Base-by-base conservation (phyloP, 2,797 vertebrate species). In the Nasua narica region DNA sequence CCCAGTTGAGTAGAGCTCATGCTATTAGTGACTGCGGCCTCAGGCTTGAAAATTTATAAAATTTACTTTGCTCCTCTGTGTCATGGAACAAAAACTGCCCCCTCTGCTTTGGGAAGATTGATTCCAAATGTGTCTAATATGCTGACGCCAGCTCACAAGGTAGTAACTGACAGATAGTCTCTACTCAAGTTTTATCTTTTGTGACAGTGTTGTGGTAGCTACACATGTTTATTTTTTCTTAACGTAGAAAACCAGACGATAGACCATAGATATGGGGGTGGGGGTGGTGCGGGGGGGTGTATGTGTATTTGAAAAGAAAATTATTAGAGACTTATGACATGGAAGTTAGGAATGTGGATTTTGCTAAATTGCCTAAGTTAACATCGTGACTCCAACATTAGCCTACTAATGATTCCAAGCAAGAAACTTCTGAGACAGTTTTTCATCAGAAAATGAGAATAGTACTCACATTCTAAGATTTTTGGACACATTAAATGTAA, bases 41-140 rank as follows among this genome's bases (percentile, higher is more conserved):
- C 48, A 58, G 74, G 91, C 86, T 95, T 94, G 21, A 27, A 87
- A 65, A 88, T 95, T 96, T 96, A 91, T 94, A 95, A 91, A 92
- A 91, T 81, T 74, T 90, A 46, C 62, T 93, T 94, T 96, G 78
- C 12, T 90, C 15, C 35, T 96, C n/a, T 83, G 16, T 83, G 18
- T 67, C 32, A 93, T 52, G 21, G 32, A 94, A 76, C 27, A 83
- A 97, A 97, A 79, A 87, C 40, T 60, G 7, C 21, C 48, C 40
- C 18, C 35, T 83, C 10, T 67, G 48, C 23, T 94, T 95, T 79
- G 25, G 27, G 21, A 87, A 93, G 96, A 90, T 35, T 78, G 52
- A 52, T 91, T 96, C 29, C 87, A 84, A 96, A 62, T 88, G 69
- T 91, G 27, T 72, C 50, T 79, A 79, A 35, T 70, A 67, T 74